Conservation (phyloP, 2,888 invertebrate species). For the Drosophila borborema region DNA sequence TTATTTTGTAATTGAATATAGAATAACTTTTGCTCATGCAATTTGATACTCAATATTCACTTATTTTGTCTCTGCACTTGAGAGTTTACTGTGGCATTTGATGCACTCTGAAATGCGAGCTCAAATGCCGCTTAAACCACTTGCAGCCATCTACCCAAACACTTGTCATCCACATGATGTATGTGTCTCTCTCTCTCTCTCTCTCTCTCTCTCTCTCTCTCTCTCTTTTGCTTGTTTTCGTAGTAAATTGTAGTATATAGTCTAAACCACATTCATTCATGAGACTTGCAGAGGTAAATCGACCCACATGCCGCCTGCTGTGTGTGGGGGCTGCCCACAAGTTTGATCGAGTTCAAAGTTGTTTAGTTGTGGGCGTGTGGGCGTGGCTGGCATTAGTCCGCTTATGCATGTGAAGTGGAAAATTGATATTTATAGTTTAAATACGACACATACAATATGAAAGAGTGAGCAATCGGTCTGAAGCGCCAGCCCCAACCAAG, state of each 20-base stretch:
- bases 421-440: slow-evolving; percentile 55
- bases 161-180: slow-evolving; percentile 43
- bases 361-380: slow-evolving; percentile 37
- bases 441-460: slow-evolving; percentile 24
- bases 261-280: slow-evolving; percentile 64
- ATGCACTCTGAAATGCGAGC: slow-evolving; percentile 17
- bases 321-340: slow-evolving; percentile 23
- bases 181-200: background rate
- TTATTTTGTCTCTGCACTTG: slow-evolving; percentile 1
- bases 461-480: slow-evolving; percentile 12
- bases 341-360: slow-evolving; percentile 25
- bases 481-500: slow-evolving; percentile 7
- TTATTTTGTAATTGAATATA: background rate
- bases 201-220: background rate
- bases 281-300: slow-evolving; percentile 37
- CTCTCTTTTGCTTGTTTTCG: slow-evolving; percentile 11
- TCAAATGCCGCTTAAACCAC: slow-evolving; percentile 36
- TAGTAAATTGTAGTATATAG: slow-evolving; percentile 54
- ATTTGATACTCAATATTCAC: background rate
- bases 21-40: slow-evolving; percentile 3
- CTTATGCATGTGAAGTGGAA: slow-evolving; percentile 27
- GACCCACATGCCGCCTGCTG: slow-evolving; percentile 32
- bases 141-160: slow-evolving; percentile 17
- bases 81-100: slow-evolving; percentile 7
- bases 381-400: slow-evolving; percentile 38